A percentile compares a stretch with the other conserved stretches of the same genome.
Evolutionary conservation across 2,113 vertebrate species (phyloP).

Genomic region (Sceloporus undulatus): DNA sequence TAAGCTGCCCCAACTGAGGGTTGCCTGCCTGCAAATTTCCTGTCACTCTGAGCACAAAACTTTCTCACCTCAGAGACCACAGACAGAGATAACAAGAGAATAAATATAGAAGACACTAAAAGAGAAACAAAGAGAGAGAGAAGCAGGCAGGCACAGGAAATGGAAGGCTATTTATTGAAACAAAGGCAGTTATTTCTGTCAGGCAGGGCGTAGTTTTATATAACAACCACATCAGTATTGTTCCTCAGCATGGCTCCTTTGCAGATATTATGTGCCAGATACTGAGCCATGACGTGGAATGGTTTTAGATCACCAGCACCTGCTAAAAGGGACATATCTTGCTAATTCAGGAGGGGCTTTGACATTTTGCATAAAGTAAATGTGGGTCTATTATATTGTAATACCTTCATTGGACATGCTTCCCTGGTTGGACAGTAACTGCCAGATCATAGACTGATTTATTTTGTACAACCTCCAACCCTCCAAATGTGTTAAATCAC

Average conservation of each 20-base stretch:
- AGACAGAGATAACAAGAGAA: neutral
- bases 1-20: neutral
- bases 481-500: too few species aligned
- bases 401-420: neutral
- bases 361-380: neutral
- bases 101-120: constrained; percentile 4
- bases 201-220: neutral
- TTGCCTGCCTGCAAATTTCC: constrained; percentile 25
- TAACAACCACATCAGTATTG: neutral
- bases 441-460: too few species aligned
- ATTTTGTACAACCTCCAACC: too few species aligned
- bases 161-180: constrained; percentile 15
- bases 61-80: constrained; percentile 20
- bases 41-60: neutral
- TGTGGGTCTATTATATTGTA: neutral
- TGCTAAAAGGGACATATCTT: fast-evolving
- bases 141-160: neutral
- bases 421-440: neutral
- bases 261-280: neutral
- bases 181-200: constrained; percentile 15
- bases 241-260: neutral
- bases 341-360: fast-evolving
- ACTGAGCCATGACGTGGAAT: neutral
- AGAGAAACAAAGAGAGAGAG: fast-evolving
- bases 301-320: neutral